Evolutionary conservation across 2,888 invertebrate species (phyloP), one percentile per base, ranked within the genome.

Genomic region (Harmothoe impar): DNA sequence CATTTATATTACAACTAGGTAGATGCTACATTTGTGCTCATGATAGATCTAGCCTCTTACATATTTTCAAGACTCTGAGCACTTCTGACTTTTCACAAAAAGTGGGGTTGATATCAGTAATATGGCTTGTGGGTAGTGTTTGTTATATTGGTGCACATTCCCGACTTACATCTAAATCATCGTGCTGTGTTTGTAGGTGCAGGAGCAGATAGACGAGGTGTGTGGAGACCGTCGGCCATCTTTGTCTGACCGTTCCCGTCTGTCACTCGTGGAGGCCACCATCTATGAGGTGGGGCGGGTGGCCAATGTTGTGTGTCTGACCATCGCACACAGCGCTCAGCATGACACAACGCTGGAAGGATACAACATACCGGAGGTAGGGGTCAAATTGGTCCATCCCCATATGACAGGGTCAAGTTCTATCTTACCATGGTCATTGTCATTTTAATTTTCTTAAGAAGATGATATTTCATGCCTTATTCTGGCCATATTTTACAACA

Each of bases 191-290:
- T n/a, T n/a, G n/a, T 25, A 86, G 86, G 86, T 86, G 0, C 86
- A 89, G 89, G 68, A 62, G 25, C 62, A 68, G 43, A 68, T 62
- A 35, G 62, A 89, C 25, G 89, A 33, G 33, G 72, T 72, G 54
- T 62, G 89, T 68, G 89, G 89, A 0, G 33, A 1, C 15, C 62
- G 89, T 1, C 29, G 72, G 33, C 68, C 72, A 17, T 15, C 5
- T 10, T 29, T 89, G 15, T 0, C 10, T n/a, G 89, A 89, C 56
- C 89, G 89, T 17, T 1, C 89, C 5, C 5, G 3, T 25, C 29
- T 89, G 35, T 33, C 89, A 10, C 17, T 68, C 10, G 72, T 72
- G 33, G 89, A 89, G n/a, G 89, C 89, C 10, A 89, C 89, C 35
- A 72, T 89, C 33, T 56, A 56, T 20, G 89, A 89, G 89, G 89